Evolutionary conservation across 2,113 vertebrate genomes (phyloP), one percentile per base, ranked within the genome.

Genomic region (Amphilophus citrinellus): DNA sequence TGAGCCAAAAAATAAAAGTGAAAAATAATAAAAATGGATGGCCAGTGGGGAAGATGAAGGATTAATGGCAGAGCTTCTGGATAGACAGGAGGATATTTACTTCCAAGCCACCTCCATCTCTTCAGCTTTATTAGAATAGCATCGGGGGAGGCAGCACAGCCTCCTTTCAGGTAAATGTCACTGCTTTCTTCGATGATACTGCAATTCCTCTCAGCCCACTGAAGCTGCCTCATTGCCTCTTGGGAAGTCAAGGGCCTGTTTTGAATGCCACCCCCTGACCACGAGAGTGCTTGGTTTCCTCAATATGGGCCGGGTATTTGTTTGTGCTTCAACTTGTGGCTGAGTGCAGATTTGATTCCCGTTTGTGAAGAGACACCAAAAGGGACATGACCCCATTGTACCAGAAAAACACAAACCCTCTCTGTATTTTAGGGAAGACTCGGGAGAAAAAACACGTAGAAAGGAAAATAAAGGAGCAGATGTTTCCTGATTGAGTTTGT

Each of bases 131-230:
- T 91, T 87, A 90, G 86, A 90, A 82, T 22, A 58, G 79, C 88
- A 61, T 35, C 15, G 27, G 84, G 53, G 76, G 68, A 84, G 76
- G 85, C 83, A 63, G 84, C 76, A 17, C 35, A 47, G 85, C 50
- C 76, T 65, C 84, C 81, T 81, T 80, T 77, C 82, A 88, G 76
- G 86, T 94, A 95, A 95, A 96, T 95, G 95, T 95, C 94, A 95
- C 87, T 82, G 91, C 78, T 86, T 91, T 85, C 84, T 90, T 90
- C 89, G 61, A 73, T 57, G 82, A 85, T 71, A 73, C 86, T 4
- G 30, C 80, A 6, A 73, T 92, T 87, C 61, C 88, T 93, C 87
- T 89, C 88, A 81, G 77, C 56, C 80, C 63, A 59, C 71, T 89
- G 91, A 66, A 91, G 87, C 82, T 17, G 65, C 66, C 80, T 75